These are phyloP conservation scores for Chauna torquata DNA, from an alignment of 2,113 vertebrate genomes.

Conservation along the genomic window DNA sequence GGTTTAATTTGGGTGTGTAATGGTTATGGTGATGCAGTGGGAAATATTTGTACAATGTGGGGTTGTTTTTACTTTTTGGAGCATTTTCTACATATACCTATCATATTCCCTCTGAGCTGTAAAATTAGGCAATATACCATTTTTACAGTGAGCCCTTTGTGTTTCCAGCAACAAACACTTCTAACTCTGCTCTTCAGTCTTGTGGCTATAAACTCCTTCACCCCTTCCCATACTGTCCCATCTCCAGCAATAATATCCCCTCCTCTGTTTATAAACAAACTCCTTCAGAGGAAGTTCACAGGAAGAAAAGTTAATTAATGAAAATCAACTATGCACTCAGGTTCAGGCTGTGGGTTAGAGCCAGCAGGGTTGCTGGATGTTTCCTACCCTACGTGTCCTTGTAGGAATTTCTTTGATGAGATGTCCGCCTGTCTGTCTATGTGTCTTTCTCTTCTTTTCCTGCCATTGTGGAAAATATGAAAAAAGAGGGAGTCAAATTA, in stretches of 20 bases:
- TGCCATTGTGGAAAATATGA: neutral
- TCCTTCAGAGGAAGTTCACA: conserved; percentile 44
- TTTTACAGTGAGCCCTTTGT: conserved; percentile 76
- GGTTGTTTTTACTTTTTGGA: conserved; percentile 59
- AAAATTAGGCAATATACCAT: conserved; percentile 49
- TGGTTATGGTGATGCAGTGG: conserved; percentile 44
- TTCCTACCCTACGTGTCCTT: conserved; percentile 35
- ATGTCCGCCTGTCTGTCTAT: neutral
- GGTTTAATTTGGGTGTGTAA: conserved; percentile 15
- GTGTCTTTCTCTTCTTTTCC: neutral
- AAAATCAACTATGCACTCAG: neutral
- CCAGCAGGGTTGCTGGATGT: conserved; percentile 43
- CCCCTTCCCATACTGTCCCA: neutral
- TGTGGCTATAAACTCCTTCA: conserved; percentile 41
- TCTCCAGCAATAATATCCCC: conserved; percentile 59
- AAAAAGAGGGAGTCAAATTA: neutral
- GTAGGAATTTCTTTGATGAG: conserved; percentile 19
- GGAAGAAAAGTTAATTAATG: conserved; percentile 57
- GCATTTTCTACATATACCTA: conserved; percentile 70
- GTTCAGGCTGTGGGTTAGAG: neutral
- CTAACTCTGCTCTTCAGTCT: conserved; percentile 25
- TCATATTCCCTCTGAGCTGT: conserved; percentile 69
- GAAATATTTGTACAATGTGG: conserved; percentile 37
- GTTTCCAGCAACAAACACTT: conserved; percentile 69
- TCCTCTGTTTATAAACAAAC: conserved; percentile 77